Base-by-base conservation (phyloP, 2,888 invertebrate genomes). In the Polymixis lichenea region DNA sequence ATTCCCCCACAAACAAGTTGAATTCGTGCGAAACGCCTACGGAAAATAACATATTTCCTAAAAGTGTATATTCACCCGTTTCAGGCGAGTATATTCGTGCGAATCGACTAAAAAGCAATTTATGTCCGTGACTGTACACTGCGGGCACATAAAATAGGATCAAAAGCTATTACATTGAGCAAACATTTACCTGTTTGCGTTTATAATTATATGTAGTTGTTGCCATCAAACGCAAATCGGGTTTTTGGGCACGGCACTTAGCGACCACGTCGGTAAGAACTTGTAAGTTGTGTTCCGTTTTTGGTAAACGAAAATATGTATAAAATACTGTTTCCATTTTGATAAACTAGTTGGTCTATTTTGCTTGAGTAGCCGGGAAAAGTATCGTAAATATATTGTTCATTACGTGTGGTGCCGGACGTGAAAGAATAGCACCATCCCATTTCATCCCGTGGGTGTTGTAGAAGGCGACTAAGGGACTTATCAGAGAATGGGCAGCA, bases 171-270 rank as follows among this genome's bases (percentile, higher is more conserved):
- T 80, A 86, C 53, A 80, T 77, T 19, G 58, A 74, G 72, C 60
- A 82, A 87, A 84, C 77, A 84, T 81, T 87, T 84, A 83, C 84
- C 78, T 86, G 77, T 81, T 83, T 82, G 66, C 53, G 32, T 62
- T 51, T 75, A 55, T 66, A 61, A 28, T 73, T 77, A 74, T 80
- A 76, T 72, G 70, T 70, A 84, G 78, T 75, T 82, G 73, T 72
- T 81, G 32, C 67, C 75, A 78, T 79, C 75, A 77, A 86, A 81
- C 85, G 77, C 62, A 85, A 87, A 86, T 84, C 86, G 74, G 82
- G 79, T 87, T 83, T 88, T 86, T 84, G 85, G 84, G 82, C 43
- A 71, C 70, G 62, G 73, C 75, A 87, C 85, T 88, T 87, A 86
- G 73, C 61, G 51, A 82, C n/a, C n/a, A n/a, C 82, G 51, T 53